Base-by-base conservation (phyloP, 2,888 invertebrate genomes). In the Melanchra persicariae region DNA sequence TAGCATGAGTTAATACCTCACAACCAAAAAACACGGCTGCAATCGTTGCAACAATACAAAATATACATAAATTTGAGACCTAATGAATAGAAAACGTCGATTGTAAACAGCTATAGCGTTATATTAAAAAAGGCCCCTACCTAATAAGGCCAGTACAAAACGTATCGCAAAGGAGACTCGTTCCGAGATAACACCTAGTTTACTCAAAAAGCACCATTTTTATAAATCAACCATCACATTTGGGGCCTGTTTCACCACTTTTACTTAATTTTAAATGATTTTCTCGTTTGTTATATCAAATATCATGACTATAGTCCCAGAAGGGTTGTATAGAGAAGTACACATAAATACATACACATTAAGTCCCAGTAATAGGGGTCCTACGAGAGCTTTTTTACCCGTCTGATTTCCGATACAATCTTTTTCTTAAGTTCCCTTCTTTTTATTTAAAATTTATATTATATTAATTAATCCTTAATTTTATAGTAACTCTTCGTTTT, bases 131-230 rank as follows among this genome's bases (percentile, higher is more conserved):
- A 26, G 79, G 61, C 81, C 82, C 74, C 83, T 85, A 81, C 81
- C 65, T 65, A 55, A 65, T 51, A 74, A 82, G 83, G 83, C 81
- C 75, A 51, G 54, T 78, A 82, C n/a, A 61, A 74, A 84, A 78
- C 47, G 69, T 70, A 76, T 79, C 62, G 70, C 70, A 72, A 83
- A 68, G 47, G 65, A 81, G 78, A 78, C 57, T 62, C 64, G 74
- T 72, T 40, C 59, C 51, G 57, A 70, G 62, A 51, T 66, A 75
- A 74, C 49, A 76, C 52, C 49, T 70, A 71, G 30, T 74, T 79
- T 77, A 74, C 34, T 77, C 24, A 72, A 85, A 78, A 85, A 87
- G 87, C 87, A 87, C 87, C 87, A 84, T 84, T 80, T 77, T 77
- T 57, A 67, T 15, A 81, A 83, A 77, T 68, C 60, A 80, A 72